phyloP scores from a whole-genome alignment of 2,113 vertebrate genomes.

The Gopherus evgoodei region DNA sequence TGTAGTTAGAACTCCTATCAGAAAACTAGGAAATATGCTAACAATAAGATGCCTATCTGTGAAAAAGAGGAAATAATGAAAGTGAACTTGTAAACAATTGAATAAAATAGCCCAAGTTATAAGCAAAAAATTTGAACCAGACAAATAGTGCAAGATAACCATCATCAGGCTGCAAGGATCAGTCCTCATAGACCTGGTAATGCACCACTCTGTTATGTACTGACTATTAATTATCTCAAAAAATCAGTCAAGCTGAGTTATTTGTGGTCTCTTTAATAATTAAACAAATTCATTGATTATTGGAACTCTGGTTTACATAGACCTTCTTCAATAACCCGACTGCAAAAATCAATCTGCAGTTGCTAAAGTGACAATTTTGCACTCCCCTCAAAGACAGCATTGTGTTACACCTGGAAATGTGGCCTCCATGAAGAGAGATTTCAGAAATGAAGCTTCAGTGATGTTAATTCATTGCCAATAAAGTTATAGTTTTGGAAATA shows the following conservation, averaged over 20 bases:
- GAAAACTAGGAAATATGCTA: neutral
- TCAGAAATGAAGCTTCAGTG: neutral
- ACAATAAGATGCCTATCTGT: neutral
- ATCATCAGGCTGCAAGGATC: neutral
- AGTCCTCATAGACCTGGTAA: neutral
- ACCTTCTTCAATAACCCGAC: neutral
- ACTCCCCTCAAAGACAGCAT: neutral
- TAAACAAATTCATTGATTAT: neutral
- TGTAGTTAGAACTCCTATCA: neutral
- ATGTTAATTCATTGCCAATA: neutral
- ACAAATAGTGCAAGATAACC: neutral
- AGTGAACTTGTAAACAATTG: neutral
- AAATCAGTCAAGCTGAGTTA: neutral
- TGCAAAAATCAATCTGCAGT: neutral
- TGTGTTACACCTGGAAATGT: neutral
- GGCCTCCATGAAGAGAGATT: neutral
- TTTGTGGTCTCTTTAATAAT: neutral
- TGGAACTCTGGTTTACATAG: neutral
- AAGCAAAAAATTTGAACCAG: neutral
- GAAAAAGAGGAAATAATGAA: neutral
- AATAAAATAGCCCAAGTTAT: neutral
- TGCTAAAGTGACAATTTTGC: neutral
- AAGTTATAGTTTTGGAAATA: constrained; percentile 1
- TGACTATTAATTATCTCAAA: neutral
- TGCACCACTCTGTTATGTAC: neutral